Evolutionary conservation across 2,888 invertebrate species (phyloP).

Genomic region (Caenorhabditis sulstoni): DNA sequence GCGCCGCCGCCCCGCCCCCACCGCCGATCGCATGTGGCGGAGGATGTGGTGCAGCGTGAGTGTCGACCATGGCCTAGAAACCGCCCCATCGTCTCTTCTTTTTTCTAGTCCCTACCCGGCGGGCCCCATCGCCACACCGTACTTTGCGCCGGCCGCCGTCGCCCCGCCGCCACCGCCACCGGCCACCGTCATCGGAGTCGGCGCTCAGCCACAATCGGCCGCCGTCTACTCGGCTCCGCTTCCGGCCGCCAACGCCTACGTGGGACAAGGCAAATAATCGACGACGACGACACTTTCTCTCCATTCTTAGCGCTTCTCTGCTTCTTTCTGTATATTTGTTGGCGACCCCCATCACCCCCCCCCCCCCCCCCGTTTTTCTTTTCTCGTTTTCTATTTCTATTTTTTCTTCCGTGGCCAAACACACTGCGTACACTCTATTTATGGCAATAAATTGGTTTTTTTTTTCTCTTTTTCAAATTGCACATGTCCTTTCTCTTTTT

Average conservation of each 20-base stretch:
- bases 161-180: constrained; percentile 52
- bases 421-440: no score
- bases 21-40: constrained; percentile 55
- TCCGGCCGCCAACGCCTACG: constrained; percentile 53
- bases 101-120: constrained; percentile 59
- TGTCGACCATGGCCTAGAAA: no score
- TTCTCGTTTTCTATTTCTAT: not conserved
- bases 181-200: constrained; percentile 31
- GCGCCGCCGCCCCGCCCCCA: constrained; percentile 54
- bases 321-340: constrained; percentile 50
- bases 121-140: constrained; percentile 55
- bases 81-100: no score
- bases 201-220: constrained; percentile 33
- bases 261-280: constrained; percentile 53
- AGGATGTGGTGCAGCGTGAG: constrained; percentile 59
- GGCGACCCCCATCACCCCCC: no score
- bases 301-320: no score
- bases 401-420: no score
- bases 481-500: no score
- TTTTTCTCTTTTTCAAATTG: not conserved
- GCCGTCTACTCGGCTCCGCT: constrained; percentile 57
- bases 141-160: constrained; percentile 49
- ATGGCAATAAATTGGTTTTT: no score
- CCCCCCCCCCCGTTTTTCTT: no score
- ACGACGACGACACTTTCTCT: constrained; percentile 9